phyloP scores from a whole-genome alignment of 35 echinoderm and acorn worm genomes.

The Anneissia japonica region DNA sequence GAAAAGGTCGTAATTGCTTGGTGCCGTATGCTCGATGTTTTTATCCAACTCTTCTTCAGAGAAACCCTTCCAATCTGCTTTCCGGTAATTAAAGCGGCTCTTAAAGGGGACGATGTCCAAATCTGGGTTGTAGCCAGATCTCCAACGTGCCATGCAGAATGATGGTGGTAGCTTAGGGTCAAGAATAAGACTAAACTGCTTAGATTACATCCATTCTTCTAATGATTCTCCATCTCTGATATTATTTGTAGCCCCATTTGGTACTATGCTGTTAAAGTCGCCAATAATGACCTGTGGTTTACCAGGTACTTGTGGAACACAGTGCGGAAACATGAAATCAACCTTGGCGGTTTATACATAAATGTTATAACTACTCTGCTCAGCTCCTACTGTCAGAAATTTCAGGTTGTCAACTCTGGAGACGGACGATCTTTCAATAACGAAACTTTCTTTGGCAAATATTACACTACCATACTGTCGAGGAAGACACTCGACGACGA shows the following conservation, averaged over 20 bases:
- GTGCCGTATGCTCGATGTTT: not conserved
- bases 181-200: slow-evolving; percentile 23
- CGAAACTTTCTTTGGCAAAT: too few relatives aligned
- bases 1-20: not conserved
- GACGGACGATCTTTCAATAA: too few relatives aligned
- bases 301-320: too few relatives aligned
- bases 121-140: slow-evolving; percentile 55
- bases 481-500: too few relatives aligned
- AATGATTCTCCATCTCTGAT: slow-evolving; percentile 16
- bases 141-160: slow-evolving; percentile 27
- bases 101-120: slow-evolving; percentile 18
- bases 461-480: too few relatives aligned
- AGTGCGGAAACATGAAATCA: too few relatives aligned
- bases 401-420: too few relatives aligned
- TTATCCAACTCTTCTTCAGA: slow-evolving; percentile 36
- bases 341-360: too few relatives aligned
- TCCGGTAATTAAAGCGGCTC: slow-evolving; percentile 35
- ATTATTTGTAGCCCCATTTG: not conserved
- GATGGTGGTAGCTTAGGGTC: slow-evolving; percentile 26
- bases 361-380: too few relatives aligned
- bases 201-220: not conserved
- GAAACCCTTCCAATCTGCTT: slow-evolving; percentile 31
- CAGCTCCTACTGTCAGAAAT: too few relatives aligned
- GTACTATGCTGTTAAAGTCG: too few relatives aligned
- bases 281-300: too few relatives aligned